Base-by-base conservation (phyloP, 2,888 invertebrate genomes). In the Lottia scabra region DNA sequence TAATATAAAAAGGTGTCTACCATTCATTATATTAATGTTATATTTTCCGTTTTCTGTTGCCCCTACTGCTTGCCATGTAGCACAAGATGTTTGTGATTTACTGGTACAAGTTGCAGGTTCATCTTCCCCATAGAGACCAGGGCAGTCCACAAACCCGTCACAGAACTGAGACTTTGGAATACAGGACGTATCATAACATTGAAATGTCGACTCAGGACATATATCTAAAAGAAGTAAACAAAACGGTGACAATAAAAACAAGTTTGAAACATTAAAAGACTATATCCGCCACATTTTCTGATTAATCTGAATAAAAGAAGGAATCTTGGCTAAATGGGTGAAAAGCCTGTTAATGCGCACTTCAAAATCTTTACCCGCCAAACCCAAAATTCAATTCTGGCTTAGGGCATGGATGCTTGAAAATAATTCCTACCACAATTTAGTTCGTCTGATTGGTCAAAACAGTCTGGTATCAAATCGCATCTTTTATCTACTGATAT, bases 101-200 rank as follows among this genome's bases (percentile, higher is more conserved):
- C 48, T 46, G 26, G 67, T 67, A 67, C 67, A 67, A 19, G 48
- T 48, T 16, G 48, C 16, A 2, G 48, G 48, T 38, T 67, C 67
- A 30, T 67, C 67, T 27, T 67, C 62, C 0, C 67, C 38, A 15
- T 67, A 67, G 26, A 56, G 26, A 27, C 67, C 62, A 15, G 38
- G 38, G 30, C 67, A 67, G 38, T 67, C 67, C 26, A 67, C 48
- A 16, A 48, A 45, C 15, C 67, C 67, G 30, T 67, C 67, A 67
- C 67, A 67, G 19, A 67, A 46, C 16, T 48, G 23, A 12, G 27
- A 19, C 26, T 48, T 48, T 27, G 67, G 56, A 38, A 67, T 27
- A 30, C 67, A 67, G 15, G n/a, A 23, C 5, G 48, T 48, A 56
- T 67, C 67, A 67, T 67, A 67, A 38, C 67, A 67, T 30, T 67